phyloP scores from a whole-genome alignment of 1,140 invertebrate species.

The Subanguina moxae region DNA sequence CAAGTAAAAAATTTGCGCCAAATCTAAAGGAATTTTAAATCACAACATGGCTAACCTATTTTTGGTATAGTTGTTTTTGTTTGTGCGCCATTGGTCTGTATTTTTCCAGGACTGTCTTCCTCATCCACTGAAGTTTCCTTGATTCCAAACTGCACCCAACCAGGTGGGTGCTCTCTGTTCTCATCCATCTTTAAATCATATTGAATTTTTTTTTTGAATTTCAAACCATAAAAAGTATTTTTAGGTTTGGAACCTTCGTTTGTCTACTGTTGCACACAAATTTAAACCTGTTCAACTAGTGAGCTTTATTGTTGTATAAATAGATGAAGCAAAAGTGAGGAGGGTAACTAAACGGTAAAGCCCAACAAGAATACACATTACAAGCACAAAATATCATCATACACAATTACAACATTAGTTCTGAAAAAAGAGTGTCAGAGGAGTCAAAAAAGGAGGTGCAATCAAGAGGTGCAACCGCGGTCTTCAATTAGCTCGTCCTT shows the following conservation, averaged over 20 bases:
- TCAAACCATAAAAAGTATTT: not conserved
- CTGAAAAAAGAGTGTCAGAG: too few species aligned
- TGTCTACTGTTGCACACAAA: too few species aligned
- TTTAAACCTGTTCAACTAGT: not conserved
- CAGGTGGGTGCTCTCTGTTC: not conserved
- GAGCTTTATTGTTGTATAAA: not conserved
- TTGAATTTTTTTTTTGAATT: not conserved
- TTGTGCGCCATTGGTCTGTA: not conserved
- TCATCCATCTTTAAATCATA: not conserved
- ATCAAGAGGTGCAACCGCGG: too few species aligned
- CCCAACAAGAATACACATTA: not conserved
- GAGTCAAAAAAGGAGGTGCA: too few species aligned
- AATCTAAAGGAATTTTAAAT: too few species aligned
- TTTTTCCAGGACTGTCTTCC: not conserved
- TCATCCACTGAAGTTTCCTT: not conserved
- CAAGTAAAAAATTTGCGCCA: too few species aligned
- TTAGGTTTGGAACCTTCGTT: not conserved
- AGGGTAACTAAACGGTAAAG: not conserved
- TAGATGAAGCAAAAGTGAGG: not conserved
- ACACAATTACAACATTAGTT: too few species aligned
- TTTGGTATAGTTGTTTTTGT: not conserved
- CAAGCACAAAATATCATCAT: conserved; percentile 1
- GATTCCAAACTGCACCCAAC: not conserved
- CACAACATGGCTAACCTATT: not conserved
- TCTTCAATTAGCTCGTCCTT: conserved; percentile 3